A percentile compares a stretch with the other conserved stretches of the same genome.
These are phyloP conservation scores for Kryptopterus vitreolus DNA, from an alignment of 2,797 vertebrate genomes.

Conservation along the genomic window DNA sequence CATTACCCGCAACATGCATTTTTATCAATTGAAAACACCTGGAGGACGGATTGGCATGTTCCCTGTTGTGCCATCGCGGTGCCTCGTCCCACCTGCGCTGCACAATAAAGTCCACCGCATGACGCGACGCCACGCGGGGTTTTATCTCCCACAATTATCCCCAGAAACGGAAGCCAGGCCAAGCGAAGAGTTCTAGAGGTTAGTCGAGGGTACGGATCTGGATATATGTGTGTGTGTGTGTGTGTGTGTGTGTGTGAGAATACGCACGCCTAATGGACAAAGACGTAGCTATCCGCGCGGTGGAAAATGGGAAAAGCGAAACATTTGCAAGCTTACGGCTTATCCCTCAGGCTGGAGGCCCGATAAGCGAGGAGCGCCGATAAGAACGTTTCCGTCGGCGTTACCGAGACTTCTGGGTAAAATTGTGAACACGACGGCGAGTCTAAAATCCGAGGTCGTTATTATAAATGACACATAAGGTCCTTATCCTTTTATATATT, in stretches of 20 bases:
- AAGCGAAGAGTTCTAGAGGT: background rate
- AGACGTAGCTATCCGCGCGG: background rate
- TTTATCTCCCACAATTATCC: conserved; percentile 30
- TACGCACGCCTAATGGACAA: conserved; percentile 14
- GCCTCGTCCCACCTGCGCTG: conserved; percentile 34
- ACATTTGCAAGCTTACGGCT: conserved; percentile 37
- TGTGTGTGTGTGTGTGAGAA: conserved; percentile 10
- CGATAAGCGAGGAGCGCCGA: conserved; percentile 40
- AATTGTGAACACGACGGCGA: background rate
- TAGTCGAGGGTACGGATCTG: background rate
- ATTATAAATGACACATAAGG: too few species aligned
- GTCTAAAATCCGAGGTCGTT: background rate
- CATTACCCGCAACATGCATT: conserved; percentile 37
- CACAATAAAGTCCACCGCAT: conserved; percentile 27
- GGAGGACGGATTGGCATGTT: conserved; percentile 31
- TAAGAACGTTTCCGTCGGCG: conserved; percentile 26
- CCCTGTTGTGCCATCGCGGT: conserved; percentile 20
- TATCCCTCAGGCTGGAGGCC: conserved; percentile 39
- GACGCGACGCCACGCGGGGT: conserved; percentile 5
- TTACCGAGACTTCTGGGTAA: conserved; percentile 6
- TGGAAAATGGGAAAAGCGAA: conserved; percentile 33
- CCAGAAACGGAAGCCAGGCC: conserved; percentile 31
- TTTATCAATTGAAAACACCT: conserved; percentile 54
- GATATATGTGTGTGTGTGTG: background rate
- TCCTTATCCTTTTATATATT: too few species aligned